Conservation (phyloP, 2,113 vertebrate genomes). For the Pedionomus torquatus region DNA sequence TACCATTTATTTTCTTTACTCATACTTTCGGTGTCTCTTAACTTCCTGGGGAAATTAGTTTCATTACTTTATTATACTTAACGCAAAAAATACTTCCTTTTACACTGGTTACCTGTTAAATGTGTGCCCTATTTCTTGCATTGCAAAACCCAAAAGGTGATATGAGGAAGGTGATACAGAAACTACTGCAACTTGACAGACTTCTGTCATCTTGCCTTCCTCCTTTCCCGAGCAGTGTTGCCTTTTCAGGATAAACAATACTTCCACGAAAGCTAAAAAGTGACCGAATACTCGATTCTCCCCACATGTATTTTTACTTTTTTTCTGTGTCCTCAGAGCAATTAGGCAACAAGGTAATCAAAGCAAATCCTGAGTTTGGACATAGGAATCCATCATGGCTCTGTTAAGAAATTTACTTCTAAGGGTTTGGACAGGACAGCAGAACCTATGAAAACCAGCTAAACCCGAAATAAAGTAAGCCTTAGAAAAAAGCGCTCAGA, state of each 20-base stretch:
- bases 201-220: not conserved
- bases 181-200: not conserved
- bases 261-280: not conserved
- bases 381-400: not conserved
- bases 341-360: not conserved
- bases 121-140: not conserved
- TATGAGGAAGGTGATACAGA: not conserved
- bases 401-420: not conserved
- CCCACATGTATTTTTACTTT: not conserved
- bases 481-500: not conserved
- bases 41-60: slow-evolving; percentile 15
- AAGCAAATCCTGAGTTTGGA: not conserved
- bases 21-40: not conserved
- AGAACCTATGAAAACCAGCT: not conserved
- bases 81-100: slow-evolving; percentile 8
- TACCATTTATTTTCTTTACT: slow-evolving; percentile 15
- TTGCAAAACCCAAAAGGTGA: not conserved
- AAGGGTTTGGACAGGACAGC: not conserved
- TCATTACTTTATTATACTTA: not conserved
- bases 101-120: not conserved
- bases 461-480: not conserved
- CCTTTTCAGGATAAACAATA: not conserved
- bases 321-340: not conserved
- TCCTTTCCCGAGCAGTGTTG: not conserved
- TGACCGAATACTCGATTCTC: not conserved